phyloP scores from a whole-genome alignment of 2,888 invertebrate species.

The Seira sanloemensis region DNA sequence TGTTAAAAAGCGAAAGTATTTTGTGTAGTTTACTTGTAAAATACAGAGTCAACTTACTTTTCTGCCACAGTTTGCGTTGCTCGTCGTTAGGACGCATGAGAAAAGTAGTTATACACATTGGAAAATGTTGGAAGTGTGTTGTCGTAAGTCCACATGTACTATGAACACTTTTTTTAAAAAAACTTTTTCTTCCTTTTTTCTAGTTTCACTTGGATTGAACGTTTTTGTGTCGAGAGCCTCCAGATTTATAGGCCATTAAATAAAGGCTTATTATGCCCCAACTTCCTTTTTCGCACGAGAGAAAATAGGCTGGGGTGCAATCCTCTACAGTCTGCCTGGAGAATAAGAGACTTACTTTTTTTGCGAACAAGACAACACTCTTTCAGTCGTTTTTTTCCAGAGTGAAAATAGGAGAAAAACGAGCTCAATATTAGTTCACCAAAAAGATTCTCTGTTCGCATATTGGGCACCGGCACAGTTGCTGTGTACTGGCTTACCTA shows the following conservation, averaged over 20 bases:
- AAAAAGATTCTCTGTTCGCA: neutral
- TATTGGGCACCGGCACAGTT: too few relatives aligned
- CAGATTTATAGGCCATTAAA: slow-evolving; percentile 74
- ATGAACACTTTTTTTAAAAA: slow-evolving; percentile 54
- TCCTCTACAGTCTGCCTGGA: slow-evolving; percentile 42
- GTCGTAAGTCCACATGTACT: slow-evolving; percentile 25
- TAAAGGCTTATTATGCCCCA: slow-evolving; percentile 74
- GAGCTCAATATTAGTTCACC: neutral
- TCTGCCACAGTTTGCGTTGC: neutral
- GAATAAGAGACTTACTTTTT: neutral
- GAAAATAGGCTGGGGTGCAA: slow-evolving; percentile 69
- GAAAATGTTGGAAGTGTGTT: neutral
- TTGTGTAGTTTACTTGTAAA: neutral
- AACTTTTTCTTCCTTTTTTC: slow-evolving; percentile 52
- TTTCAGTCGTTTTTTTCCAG: neutral
- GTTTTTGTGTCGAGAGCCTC: slow-evolving; percentile 73
- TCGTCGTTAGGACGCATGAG: neutral
- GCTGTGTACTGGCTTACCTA: neutral
- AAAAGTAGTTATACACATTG: neutral
- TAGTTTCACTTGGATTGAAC: slow-evolving; percentile 72
- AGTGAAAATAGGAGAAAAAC: neutral
- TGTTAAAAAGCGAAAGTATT: neutral
- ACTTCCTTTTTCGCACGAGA: slow-evolving; percentile 72
- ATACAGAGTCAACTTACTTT: neutral
- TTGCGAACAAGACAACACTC: neutral